Evolutionary conservation across 2,888 invertebrate genomes (phyloP).

Genomic region (Sisyra nigra): DNA sequence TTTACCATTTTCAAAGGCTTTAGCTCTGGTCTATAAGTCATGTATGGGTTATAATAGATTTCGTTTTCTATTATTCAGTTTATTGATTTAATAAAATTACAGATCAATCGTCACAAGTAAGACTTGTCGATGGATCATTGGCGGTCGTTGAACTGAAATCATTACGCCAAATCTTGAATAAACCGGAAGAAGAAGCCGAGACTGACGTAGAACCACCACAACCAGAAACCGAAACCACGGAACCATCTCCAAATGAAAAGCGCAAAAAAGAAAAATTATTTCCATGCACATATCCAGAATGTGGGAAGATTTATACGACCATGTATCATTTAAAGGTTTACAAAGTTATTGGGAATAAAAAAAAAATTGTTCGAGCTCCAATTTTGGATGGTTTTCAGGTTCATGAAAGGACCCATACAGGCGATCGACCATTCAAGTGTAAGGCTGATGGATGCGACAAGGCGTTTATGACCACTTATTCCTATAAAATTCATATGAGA

Average conservation of each 20-base stretch:
- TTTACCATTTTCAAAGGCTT: too few species aligned
- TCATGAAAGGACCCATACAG: slow-evolving; percentile 34
- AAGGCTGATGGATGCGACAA: slow-evolving; percentile 30
- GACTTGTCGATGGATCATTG: background rate
- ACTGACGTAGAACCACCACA: background rate
- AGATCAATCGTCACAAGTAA: background rate
- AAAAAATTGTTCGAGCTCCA: background rate
- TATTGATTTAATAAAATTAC: too few species aligned
- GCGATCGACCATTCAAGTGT: slow-evolving; percentile 32
- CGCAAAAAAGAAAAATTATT: slow-evolving; percentile 21
- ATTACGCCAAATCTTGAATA: background rate
- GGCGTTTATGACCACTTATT: slow-evolving; percentile 34
- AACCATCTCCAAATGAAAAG: slow-evolving; percentile 5
- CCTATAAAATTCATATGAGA: slow-evolving; percentile 32
- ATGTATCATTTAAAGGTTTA: slow-evolving; percentile 32
- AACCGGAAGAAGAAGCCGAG: slow-evolving; percentile 13
- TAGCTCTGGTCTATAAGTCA: too few species aligned
- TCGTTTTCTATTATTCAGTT: too few species aligned
- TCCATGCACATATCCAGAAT: slow-evolving; percentile 29
- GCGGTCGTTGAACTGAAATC: background rate
- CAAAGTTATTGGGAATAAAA: slow-evolving; percentile 3
- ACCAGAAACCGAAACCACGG: background rate
- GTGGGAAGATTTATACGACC: slow-evolving; percentile 31
- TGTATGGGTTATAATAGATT: too few species aligned
- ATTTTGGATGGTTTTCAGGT: slow-evolving; percentile 23